Percentiles rank a stretch among this genome's conserved stretches.
These are phyloP conservation scores for Eurytoma adleriae DNA, from an alignment of 2,888 invertebrate species.

Conservation along the genomic window DNA sequence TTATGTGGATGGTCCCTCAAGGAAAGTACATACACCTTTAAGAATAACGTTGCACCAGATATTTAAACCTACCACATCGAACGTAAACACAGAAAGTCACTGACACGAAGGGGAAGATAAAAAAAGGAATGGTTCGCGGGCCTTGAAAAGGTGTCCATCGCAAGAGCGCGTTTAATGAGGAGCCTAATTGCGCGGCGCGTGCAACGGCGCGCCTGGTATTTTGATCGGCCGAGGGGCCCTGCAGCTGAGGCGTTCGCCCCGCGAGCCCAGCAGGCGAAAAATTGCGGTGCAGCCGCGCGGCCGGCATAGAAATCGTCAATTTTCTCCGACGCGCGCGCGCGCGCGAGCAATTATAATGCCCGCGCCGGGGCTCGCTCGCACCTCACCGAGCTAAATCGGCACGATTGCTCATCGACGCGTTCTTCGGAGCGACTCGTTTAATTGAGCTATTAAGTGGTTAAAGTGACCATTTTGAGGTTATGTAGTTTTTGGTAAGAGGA, in stretches of 20 bases:
- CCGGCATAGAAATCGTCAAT: slow-evolving; percentile 30
- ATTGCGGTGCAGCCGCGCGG: slow-evolving; percentile 12
- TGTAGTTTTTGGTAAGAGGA: not conserved
- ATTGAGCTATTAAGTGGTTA: not conserved
- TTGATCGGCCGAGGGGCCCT: slow-evolving; percentile 25
- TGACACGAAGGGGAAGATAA: too few relatives aligned
- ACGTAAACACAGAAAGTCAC: too few relatives aligned
- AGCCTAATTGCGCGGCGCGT: slow-evolving; percentile 25
- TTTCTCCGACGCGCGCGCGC: not conserved
- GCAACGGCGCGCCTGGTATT: slow-evolving; percentile 13
- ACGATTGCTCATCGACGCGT: not conserved
- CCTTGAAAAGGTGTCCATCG: slow-evolving; percentile 1
- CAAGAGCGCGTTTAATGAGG: slow-evolving; percentile 15
- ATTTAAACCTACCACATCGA: too few relatives aligned
- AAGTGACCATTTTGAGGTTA: not conserved
- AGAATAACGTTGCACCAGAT: too few relatives aligned
- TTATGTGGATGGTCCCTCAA: too few relatives aligned
- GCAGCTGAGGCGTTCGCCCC: slow-evolving; percentile 16
- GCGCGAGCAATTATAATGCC: not conserved
- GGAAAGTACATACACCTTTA: too few relatives aligned
- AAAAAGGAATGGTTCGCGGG: too few relatives aligned
- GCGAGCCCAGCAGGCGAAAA: slow-evolving; percentile 36
- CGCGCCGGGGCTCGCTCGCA: not conserved
- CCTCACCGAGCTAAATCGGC: slow-evolving; percentile 3
- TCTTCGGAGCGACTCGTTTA: not conserved